Base-by-base conservation (phyloP, 1,140 invertebrate species). In the Cryptotermes secundus region DNA sequence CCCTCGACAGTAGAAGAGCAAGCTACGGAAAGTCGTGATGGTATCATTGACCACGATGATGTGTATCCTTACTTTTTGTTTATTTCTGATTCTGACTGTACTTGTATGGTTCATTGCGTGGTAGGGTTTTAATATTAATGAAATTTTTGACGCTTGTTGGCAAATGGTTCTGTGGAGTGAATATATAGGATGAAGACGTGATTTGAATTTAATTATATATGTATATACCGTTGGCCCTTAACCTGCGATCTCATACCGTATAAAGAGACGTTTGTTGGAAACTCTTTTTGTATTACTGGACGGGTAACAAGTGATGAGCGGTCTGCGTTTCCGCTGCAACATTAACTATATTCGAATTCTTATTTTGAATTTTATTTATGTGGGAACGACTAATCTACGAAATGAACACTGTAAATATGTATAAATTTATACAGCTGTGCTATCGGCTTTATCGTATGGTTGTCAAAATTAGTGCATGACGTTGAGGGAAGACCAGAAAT, bases 101-200 rank as follows among this genome's bases (percentile, higher is more conserved):
- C 59, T 72, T 31, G 14, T 72, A 31, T n/a, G n/a, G 59, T 72
- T 72, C 26, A 72, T 72, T n/a, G 59, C 59, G 59, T 72, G 59
- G 59, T 72, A 31, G 59, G 59, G 59, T 72, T 72, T 72, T 72
- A 72, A 72, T 72, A n/a, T 72, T 72, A 72, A 72, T 31, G 59
- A 72, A 31, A 72, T 31, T 72, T 72, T 72, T 31, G 2, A 72
- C 59, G 26, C 59, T 72, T 3, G 59, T 31, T 72, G 26, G 59
- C 26, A 72, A 72, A n/a, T 72, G 59, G 1, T 72, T 72, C 16
- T 72, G 59, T 72, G 26, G 59, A 72, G 31, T 31, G 59, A 16
- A n/a, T 72, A 31, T 31, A 7, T 72, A 16, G n/a, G 26, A 72
- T 31, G 14, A n/a, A 12, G 59, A 72, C 59, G 59, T 31, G 59